A percentile compares a stretch with the other conserved stretches of the same genome.
Conservation (phyloP, 2,888 invertebrate genomes). For the Melieria omissa region DNA sequence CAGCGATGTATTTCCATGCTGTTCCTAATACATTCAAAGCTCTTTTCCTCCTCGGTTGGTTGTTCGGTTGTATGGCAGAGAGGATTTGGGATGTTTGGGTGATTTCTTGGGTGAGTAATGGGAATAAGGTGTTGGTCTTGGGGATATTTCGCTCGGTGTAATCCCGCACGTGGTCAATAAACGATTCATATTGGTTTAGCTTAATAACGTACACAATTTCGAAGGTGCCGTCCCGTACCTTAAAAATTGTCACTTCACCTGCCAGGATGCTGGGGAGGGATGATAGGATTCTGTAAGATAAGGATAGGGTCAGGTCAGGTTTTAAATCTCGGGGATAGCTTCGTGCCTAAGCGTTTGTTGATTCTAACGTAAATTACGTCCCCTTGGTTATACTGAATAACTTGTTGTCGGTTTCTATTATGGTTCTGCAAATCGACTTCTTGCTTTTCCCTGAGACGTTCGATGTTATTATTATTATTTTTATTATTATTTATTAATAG, state of each 20-base stretch:
- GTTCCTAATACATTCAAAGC: no score
- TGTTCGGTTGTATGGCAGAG: no score
- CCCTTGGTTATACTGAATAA: constrained; percentile 5
- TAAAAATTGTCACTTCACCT: constrained; percentile 20
- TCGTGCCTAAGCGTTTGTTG: constrained; percentile 29
- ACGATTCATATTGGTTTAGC: constrained; percentile 9
- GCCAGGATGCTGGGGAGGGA: not conserved
- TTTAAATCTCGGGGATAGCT: constrained; percentile 20
- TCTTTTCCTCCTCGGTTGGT: no score
- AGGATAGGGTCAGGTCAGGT: constrained; percentile 9
- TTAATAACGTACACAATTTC: constrained; percentile 11
- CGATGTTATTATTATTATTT: constrained; percentile 1
- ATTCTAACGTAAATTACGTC: constrained; percentile 12
- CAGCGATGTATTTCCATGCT: no score
- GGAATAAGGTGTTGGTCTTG: not conserved
- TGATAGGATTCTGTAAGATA: not conserved
- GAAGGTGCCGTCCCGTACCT: constrained; percentile 16
- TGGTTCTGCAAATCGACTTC: no score
- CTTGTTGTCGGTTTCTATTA: constrained; percentile 1
- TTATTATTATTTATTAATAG: no score
- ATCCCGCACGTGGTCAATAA: not conserved
- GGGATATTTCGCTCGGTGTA: constrained; percentile 1
- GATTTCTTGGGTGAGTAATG: constrained; percentile 19
- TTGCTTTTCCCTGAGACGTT: no score
- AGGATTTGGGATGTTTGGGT: constrained; percentile 1